A percentile compares a stretch with the other conserved stretches of the same genome.
Conservation (phyloP, 1,140 invertebrate genomes). For the Temnothorax curvispinosus region DNA sequence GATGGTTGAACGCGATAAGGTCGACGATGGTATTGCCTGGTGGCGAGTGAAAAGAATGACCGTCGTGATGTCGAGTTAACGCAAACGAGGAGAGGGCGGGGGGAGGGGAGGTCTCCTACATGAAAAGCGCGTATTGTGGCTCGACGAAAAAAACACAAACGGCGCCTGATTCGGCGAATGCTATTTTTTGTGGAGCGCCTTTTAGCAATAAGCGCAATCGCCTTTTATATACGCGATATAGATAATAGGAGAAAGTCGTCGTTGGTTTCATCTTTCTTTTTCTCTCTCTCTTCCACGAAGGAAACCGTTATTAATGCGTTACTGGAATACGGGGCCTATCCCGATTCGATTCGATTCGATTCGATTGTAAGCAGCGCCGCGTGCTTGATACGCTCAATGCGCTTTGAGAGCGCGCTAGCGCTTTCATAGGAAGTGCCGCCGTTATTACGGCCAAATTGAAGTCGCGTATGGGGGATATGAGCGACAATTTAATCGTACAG, state of each 20-base stretch:
- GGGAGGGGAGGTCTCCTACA: not conserved
- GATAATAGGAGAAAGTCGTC: not conserved
- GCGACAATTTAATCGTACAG: not conserved
- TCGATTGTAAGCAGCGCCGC: conserved; percentile 35
- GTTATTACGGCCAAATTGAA: conserved; percentile 31
- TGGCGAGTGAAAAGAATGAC: conserved; percentile 37
- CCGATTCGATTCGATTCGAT: conserved; percentile 57
- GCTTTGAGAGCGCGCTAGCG: conserved; percentile 53
- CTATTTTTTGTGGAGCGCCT: conserved; percentile 12
- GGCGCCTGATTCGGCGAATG: conserved; percentile 5
- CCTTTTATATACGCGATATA: not conserved
- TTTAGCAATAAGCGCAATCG: conserved; percentile 22
- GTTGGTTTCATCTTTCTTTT: conserved; percentile 15
- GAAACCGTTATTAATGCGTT: conserved; percentile 67
- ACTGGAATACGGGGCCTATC: conserved; percentile 48
- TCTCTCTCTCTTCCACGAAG: conserved; percentile 46
- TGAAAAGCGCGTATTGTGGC: conserved; percentile 32
- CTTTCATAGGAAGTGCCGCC: conserved; percentile 53
- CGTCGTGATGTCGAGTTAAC: conserved; percentile 36
- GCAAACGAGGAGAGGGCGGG: not conserved
- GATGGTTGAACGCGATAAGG: not conserved
- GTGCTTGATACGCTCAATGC: conserved; percentile 53
- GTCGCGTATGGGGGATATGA: not conserved
- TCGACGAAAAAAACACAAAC: conserved; percentile 28
- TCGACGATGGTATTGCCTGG: conserved; percentile 12